Conservation (phyloP, 2,797 vertebrate genomes). For the Syncerus caffer region DNA sequence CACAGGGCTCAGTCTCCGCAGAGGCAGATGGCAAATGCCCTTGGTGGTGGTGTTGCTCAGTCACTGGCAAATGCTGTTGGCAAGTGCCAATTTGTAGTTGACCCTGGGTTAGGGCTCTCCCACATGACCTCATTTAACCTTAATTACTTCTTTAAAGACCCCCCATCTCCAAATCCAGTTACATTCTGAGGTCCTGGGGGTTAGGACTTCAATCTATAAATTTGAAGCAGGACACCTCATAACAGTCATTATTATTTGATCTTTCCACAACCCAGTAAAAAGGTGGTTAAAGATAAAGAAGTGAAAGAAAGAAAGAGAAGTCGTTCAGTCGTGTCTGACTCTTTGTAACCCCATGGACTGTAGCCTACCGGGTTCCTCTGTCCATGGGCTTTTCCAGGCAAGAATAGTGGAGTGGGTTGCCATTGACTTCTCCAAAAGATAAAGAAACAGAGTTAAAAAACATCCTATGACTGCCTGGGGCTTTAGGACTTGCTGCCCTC, state of each 20-base stretch:
- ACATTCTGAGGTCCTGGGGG: neutral
- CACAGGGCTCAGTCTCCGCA: rapidly evolving
- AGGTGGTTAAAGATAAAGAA: neutral
- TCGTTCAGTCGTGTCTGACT: neutral
- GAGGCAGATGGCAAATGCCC: neutral
- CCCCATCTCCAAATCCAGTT: neutral
- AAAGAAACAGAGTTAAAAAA: neutral
- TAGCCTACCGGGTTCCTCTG: neutral
- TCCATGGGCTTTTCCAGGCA: neutral
- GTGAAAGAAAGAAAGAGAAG: neutral
- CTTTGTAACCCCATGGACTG: neutral
- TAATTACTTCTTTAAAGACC: neutral
- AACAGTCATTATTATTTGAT: neutral
- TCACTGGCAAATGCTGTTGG: neutral
- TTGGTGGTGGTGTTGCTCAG: neutral
- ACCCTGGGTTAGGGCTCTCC: neutral
- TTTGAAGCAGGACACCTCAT: neutral
- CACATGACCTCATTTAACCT: neutral
- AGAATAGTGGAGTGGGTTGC: neutral
- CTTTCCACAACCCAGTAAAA: neutral
- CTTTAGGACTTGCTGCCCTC: rapidly evolving
- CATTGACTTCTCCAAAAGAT: neutral
- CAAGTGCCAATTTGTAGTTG: neutral
- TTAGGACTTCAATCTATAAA: neutral
- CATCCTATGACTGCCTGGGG: neutral